phyloP scores from a whole-genome alignment of 2,888 invertebrate genomes.

The Polydrusus cervinus region DNA sequence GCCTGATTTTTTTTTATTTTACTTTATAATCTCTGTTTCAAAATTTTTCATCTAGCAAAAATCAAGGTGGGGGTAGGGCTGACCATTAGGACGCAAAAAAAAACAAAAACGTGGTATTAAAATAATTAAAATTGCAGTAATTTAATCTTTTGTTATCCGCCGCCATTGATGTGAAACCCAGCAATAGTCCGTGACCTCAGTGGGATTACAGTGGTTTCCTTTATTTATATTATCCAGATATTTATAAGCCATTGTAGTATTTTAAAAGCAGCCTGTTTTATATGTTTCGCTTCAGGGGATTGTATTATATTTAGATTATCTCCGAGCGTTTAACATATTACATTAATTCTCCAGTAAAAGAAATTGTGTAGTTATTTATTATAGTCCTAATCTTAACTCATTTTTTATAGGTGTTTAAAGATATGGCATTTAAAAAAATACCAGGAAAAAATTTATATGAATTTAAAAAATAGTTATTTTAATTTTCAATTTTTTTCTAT shows the following conservation, averaged over 20 bases:
- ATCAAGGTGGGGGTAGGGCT: too few relatives aligned
- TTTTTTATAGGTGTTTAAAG: neutral
- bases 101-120: too few relatives aligned
- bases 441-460: too few relatives aligned
- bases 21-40: too few relatives aligned
- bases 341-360: slow-evolving; percentile 17
- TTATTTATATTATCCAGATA: slow-evolving; percentile 4
- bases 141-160: too few relatives aligned
- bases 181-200: neutral
- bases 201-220: neutral
- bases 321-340: slow-evolving; percentile 30
- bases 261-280: slow-evolving; percentile 19
- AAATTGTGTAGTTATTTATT: slow-evolving; percentile 18
- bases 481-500: too few relatives aligned
- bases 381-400: slow-evolving; percentile 12
- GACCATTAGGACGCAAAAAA: too few relatives aligned
- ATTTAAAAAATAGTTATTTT: too few relatives aligned
- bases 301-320: slow-evolving; percentile 35
- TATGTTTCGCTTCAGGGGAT: slow-evolving; percentile 19
- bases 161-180: neutral
- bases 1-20: too few relatives aligned
- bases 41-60: too few relatives aligned
- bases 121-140: too few relatives aligned
- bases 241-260: neutral
- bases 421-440: neutral